Conservation (phyloP, 2,888 invertebrate species). For the Andrena minutula region DNA sequence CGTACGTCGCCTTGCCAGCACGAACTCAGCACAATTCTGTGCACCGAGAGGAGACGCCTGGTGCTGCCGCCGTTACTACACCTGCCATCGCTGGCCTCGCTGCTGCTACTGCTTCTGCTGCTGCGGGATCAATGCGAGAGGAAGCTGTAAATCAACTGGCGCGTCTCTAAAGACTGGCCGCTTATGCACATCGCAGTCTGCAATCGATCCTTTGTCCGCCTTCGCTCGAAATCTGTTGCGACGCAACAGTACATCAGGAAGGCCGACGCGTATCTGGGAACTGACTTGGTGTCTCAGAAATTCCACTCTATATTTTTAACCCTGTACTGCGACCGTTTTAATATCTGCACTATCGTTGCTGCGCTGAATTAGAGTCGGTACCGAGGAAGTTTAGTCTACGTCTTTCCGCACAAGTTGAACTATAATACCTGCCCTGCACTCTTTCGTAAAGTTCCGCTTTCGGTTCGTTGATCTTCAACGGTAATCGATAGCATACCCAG, state of each 20-base stretch:
- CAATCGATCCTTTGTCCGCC: constrained; percentile 11
- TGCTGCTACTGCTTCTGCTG: constrained; percentile 38
- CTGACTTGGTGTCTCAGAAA: background rate
- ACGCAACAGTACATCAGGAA: background rate
- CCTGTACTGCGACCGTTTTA: no score
- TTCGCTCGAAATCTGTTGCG: background rate
- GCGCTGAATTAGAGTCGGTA: no score
- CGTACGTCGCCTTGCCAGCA: constrained; percentile 73
- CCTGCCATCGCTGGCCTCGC: constrained; percentile 48
- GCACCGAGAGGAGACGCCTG: constrained; percentile 62
- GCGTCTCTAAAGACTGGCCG: constrained; percentile 61
- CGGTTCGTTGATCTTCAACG: constrained; percentile 19
- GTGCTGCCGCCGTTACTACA: constrained; percentile 45
- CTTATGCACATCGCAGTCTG: constrained; percentile 20
- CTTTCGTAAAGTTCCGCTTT: background rate
- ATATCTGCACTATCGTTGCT: no score
- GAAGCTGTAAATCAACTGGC: constrained; percentile 69
- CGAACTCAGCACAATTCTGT: constrained; percentile 76
- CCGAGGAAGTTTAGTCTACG: no score
- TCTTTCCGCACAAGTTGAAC: background rate
- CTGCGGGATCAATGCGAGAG: constrained; percentile 59
- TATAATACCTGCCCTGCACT: background rate
- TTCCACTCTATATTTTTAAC: no score
- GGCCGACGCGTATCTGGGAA: background rate
- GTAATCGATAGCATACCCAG: constrained; percentile 31